A percentile compares a stretch with the other conserved stretches of the same genome.
Conservation (phyloP, 2,888 invertebrate genomes). For the Hoplodrina ambigua region DNA sequence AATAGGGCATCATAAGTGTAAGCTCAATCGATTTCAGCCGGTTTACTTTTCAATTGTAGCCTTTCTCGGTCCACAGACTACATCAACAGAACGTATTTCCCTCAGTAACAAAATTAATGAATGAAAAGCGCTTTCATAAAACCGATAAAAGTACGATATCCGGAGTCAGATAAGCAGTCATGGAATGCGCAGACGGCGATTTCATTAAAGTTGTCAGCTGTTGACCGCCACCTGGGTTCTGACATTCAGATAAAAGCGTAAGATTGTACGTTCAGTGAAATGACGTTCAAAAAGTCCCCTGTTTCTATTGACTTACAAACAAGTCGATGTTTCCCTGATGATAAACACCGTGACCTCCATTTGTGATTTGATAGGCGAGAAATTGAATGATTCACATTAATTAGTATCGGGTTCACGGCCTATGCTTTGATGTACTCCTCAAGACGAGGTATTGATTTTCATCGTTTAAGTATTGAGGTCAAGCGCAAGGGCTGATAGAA, state of each 20-base stretch:
- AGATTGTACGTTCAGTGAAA: slow-evolving; percentile 11
- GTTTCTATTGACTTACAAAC: slow-evolving; percentile 9
- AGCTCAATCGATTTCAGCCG: slow-evolving; percentile 29
- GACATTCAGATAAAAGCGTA: slow-evolving; percentile 34
- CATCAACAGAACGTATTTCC: slow-evolving; percentile 20
- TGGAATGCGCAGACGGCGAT: slow-evolving; percentile 31
- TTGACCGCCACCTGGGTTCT: slow-evolving; percentile 22
- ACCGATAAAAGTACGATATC: slow-evolving; percentile 43
- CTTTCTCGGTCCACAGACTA: slow-evolving; percentile 10
- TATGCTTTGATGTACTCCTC: slow-evolving; percentile 10
- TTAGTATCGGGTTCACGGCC: slow-evolving; percentile 54
- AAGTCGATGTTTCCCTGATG: slow-evolving; percentile 15
- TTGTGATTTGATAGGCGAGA: slow-evolving; percentile 49
- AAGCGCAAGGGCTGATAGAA: slow-evolving; percentile 31
- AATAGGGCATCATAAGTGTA: slow-evolving; percentile 32
- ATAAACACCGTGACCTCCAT: slow-evolving; percentile 54
- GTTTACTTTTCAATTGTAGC: slow-evolving; percentile 20
- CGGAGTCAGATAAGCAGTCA: slow-evolving; percentile 37
- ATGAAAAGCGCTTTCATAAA: slow-evolving; percentile 37
- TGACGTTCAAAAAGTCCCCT: slow-evolving; percentile 19
- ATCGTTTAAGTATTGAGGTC: slow-evolving; percentile 36
- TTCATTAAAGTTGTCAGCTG: slow-evolving; percentile 29
- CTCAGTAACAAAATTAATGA: slow-evolving; percentile 32
- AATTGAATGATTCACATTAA: slow-evolving; percentile 57
- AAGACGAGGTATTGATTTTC: slow-evolving; percentile 33